Evolutionary conservation across 1,140 invertebrate genomes (phyloP), one percentile per base, ranked within the genome.

Genomic region (Magallana gigas): DNA sequence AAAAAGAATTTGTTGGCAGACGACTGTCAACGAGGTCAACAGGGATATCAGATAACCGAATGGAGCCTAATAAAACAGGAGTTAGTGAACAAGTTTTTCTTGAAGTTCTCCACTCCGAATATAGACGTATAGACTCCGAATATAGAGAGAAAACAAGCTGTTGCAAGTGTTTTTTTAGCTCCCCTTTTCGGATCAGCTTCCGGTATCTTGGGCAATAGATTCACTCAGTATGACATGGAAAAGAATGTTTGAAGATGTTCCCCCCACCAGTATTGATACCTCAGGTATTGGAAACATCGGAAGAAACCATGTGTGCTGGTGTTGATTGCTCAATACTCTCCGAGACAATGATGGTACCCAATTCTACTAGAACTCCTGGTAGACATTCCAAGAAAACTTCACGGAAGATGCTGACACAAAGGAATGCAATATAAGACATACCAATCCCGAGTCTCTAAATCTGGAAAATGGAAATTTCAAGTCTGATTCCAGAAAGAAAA

Each of bases 251-350:
- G 60, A 60, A 1, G 84, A 83, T 58, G 86, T 87, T 71, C 12
- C 86, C 86, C 23, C 86, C 86, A 12, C 60, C 60, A 6, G n/a
- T 76, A 11, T 57, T 87, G 9, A 36, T 86, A 12, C 56, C 8
- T 11, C 11, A 56, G 12, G 76, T 82, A 8, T 36, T 85, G 8
- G n/a, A 87, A 87, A 36, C n/a, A 76, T 23, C 9, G 29, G 56
- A 29, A 84, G 16, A 64, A 87, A 36, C 56, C 80, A 12, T 86
- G 87, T 71, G 36, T 83, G 11, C 48, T 84, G 18, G 23, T 87
- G 36, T 71, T 76, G 36, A 84, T 84, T 57, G 86, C 82, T 29
- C 86, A 82, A 8, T 11, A 71, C 16, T 87, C 56, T n/a, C 62
- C 62, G 18, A 57, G 64, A 14, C 84, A 88, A 36, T 71, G 56